Evolutionary conservation across 2,113 vertebrate species (phyloP).

Genomic region (Paralichthys olivaceus): DNA sequence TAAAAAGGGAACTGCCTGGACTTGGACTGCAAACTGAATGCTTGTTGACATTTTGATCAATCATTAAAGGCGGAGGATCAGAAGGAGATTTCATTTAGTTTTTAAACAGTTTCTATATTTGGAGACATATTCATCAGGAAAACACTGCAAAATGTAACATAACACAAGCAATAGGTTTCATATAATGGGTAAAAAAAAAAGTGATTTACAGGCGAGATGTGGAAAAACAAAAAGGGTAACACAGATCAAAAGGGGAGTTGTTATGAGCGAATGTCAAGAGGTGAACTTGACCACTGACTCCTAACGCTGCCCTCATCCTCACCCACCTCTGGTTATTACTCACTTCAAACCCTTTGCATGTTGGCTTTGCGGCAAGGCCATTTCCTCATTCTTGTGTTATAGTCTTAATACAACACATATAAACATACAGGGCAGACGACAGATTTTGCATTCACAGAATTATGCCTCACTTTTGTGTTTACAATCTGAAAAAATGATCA

Average conservation of each 20-base stretch:
- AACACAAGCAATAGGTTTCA: background rate
- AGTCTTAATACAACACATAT: no score
- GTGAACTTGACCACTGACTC: slow-evolving; percentile 30
- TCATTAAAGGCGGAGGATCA: slow-evolving; percentile 72
- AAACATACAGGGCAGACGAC: no score
- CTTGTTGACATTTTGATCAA: slow-evolving; percentile 79
- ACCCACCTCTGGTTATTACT: slow-evolving; percentile 9
- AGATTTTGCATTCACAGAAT: no score
- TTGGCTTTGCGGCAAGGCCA: no score
- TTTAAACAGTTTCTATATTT: slow-evolving; percentile 11
- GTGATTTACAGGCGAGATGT: background rate
- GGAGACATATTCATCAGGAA: background rate
- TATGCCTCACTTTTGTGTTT: no score
- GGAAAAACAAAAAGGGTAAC: background rate
- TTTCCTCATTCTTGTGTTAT: no score
- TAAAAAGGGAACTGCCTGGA: slow-evolving; percentile 37
- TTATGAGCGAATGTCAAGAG: slow-evolving; percentile 19
- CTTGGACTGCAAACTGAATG: slow-evolving; percentile 63
- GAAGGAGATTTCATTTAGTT: slow-evolving; percentile 38
- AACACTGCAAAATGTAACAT: background rate
- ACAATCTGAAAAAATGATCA: no score
- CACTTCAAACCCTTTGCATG: background rate
- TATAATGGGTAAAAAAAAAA: background rate
- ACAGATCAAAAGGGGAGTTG: slow-evolving; percentile 16
- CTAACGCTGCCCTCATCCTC: background rate